These are phyloP conservation scores for Taenioides sp. DNA, from an alignment of 2,797 vertebrate species.

Conservation along the genomic window DNA sequence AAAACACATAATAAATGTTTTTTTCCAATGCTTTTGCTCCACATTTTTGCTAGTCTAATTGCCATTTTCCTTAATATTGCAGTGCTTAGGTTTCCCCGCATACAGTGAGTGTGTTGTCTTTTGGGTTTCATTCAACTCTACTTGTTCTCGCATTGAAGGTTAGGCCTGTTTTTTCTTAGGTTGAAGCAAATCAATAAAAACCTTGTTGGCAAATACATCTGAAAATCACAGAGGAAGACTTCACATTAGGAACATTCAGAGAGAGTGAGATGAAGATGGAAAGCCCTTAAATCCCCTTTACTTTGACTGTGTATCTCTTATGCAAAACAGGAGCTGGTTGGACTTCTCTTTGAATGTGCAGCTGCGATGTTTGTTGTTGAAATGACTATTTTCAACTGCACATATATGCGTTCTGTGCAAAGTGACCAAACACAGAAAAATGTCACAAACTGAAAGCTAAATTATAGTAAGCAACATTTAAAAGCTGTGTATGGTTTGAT, in stretches of 20 bases:
- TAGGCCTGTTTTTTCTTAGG: neutral
- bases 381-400: neutral
- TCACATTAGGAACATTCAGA: constrained; percentile 1
- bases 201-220: neutral
- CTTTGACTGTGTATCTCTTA: constrained; percentile 2
- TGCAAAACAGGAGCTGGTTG: constrained; percentile 2
- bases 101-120: neutral
- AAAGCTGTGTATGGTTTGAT: constrained; percentile 43
- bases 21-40: neutral
- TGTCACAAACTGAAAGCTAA: constrained; percentile 23
- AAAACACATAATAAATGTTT: neutral
- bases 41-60: neutral
- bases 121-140: neutral
- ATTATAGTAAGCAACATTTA: constrained; percentile 34
- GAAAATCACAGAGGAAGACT: neutral
- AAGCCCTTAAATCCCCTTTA: neutral
- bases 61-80: neutral
- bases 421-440: constrained; percentile 16
- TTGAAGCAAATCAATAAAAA: neutral
- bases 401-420: constrained; percentile 6
- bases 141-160: neutral
- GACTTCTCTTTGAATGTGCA: neutral
- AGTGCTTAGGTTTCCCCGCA: neutral
- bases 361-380: neutral
- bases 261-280: neutral